phyloP scores from a whole-genome alignment of 2,888 invertebrate genomes.

The Frankliniella intonsa region DNA sequence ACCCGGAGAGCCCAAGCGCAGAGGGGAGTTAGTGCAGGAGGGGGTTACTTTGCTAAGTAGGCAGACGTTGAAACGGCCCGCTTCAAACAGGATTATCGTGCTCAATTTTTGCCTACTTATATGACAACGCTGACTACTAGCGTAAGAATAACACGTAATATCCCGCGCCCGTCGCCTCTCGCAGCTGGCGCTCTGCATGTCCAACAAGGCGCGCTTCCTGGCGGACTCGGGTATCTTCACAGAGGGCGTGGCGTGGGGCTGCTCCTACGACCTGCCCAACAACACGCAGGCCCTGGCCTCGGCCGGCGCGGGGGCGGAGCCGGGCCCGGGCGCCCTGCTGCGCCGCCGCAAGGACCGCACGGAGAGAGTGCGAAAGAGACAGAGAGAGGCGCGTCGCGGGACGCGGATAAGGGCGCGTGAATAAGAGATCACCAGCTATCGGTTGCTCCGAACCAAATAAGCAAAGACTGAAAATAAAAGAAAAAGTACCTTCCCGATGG shows the following conservation, averaged over 20 bases:
- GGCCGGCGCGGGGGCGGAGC: not conserved
- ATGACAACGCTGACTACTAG: too few species aligned
- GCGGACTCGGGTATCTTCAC: not conserved
- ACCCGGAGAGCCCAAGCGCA: too few species aligned
- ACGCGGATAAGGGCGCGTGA: not conserved
- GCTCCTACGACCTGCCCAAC: conserved; percentile 17
- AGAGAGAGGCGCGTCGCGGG: too few species aligned
- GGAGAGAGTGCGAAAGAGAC: not conserved
- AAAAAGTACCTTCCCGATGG: not conserved
- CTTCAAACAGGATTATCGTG: too few species aligned
- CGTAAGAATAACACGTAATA: too few species aligned
- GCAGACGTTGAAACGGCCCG: too few species aligned
- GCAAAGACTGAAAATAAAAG: not conserved
- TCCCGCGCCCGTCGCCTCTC: not conserved
- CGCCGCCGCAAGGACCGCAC: conserved; percentile 13
- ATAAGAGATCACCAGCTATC: not conserved
- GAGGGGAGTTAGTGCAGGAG: too few species aligned
- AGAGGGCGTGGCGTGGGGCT: conserved; percentile 11
- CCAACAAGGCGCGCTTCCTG: not conserved
- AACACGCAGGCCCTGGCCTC: conserved; percentile 13
- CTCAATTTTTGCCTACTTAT: too few species aligned
- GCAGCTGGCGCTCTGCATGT: conserved; percentile 16
- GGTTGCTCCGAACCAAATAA: not conserved
- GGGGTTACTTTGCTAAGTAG: too few species aligned
- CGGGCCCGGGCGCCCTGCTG: not conserved